Percentiles rank a stretch among this genome's conserved stretches.
Conservation (phyloP, 2,888 invertebrate genomes). For the Crepidodera aurea region DNA sequence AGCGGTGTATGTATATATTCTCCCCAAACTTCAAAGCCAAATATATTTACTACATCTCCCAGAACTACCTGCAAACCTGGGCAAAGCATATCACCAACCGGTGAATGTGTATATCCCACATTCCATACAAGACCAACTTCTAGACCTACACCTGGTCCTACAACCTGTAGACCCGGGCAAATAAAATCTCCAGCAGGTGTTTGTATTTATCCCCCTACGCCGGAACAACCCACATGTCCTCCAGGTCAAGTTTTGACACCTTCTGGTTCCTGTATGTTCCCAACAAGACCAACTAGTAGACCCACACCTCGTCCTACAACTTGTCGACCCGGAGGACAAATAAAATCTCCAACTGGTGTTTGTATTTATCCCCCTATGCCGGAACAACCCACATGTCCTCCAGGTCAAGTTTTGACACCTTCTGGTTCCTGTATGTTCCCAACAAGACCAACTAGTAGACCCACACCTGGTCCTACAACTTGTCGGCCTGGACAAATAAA, state of each 20-base stretch:
- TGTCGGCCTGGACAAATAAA: slow-evolving; percentile 56
- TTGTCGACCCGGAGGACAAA: slow-evolving; percentile 25
- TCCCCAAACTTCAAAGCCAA: slow-evolving; percentile 3
- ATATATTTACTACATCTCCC: background rate
- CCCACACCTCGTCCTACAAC: slow-evolving; percentile 12
- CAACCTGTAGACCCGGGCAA: slow-evolving; percentile 25
- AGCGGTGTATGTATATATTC: slow-evolving; percentile 39
- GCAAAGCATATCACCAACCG: background rate
- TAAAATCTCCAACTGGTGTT: slow-evolving; percentile 14
- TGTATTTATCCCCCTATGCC: slow-evolving; percentile 26
- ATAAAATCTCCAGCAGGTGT: slow-evolving; percentile 26
- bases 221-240: slow-evolving; percentile 5
- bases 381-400: slow-evolving; percentile 36
- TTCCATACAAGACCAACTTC: slow-evolving; percentile 5
- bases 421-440: slow-evolving; percentile 40
- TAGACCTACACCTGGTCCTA: slow-evolving; percentile 28
- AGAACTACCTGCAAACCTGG: slow-evolving; percentile 8
- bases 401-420: slow-evolving; percentile 33
- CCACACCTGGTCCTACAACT: slow-evolving; percentile 48
- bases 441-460: slow-evolving; percentile 20
- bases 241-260: slow-evolving; percentile 29
- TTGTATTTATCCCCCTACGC: background rate
- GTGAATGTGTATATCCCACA: background rate
- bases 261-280: slow-evolving; percentile 38
- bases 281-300: slow-evolving; percentile 13